Conservation (phyloP, 1,140 invertebrate species). For the Cyphomyrmex costatus region DNA sequence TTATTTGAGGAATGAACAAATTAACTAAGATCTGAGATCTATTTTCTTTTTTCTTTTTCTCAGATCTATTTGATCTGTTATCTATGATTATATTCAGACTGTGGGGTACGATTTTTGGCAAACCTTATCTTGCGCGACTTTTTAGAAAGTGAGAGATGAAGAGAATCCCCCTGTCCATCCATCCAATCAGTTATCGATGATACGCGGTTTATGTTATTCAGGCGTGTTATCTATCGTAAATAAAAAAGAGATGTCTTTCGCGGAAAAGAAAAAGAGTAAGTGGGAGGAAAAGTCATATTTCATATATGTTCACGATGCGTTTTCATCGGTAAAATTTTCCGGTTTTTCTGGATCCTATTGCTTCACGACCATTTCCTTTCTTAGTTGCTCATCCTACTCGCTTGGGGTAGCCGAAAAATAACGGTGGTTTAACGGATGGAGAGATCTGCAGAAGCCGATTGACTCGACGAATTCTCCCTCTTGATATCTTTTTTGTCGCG, state of each 20-base stretch:
- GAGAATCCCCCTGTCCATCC: neutral
- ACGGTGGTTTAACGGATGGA: neutral
- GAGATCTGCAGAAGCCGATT: slow-evolving; percentile 9
- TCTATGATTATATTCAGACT: neutral
- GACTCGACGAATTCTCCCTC: slow-evolving; percentile 15
- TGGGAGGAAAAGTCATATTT: slow-evolving; percentile 54
- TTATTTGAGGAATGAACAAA: neutral
- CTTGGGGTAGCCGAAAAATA: slow-evolving; percentile 1
- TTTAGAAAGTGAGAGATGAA: neutral
- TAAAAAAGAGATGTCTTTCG: slow-evolving; percentile 31
- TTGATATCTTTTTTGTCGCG: slow-evolving; percentile 41
- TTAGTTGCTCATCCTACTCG: neutral
- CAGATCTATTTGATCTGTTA: neutral
- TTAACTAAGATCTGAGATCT: too few relatives aligned
- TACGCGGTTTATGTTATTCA: slow-evolving; percentile 19
- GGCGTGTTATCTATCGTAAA: slow-evolving; percentile 19
- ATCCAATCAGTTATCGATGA: slow-evolving; percentile 23
- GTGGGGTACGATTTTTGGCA: neutral
- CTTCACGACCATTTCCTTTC: slow-evolving; percentile 29
- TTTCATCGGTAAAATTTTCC: slow-evolving; percentile 51
- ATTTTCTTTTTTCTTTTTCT: too few relatives aligned
- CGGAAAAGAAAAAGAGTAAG: neutral
- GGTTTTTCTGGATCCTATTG: neutral
- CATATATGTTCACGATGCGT: slow-evolving; percentile 30
- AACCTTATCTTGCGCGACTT: slow-evolving; percentile 22